A percentile compares a stretch with the other conserved stretches of the same genome.
Conservation (phyloP, 1,140 invertebrate species). For the Hesperophylax magnus region DNA sequence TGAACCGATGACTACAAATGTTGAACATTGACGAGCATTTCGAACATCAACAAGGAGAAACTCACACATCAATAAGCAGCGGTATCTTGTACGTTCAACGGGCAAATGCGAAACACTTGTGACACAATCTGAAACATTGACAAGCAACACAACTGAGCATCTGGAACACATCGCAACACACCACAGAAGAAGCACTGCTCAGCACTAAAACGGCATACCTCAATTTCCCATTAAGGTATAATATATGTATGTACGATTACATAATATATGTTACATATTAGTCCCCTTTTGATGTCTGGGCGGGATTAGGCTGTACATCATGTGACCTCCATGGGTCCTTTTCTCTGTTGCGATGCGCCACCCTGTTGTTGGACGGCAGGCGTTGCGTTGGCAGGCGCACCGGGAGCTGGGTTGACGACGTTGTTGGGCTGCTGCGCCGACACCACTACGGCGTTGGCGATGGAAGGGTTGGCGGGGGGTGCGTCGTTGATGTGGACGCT, state of each 20-base stretch:
- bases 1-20: no score
- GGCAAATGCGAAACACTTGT: no score
- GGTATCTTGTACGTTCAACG: no score
- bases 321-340: constrained; percentile 56
- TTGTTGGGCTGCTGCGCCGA: constrained; percentile 1
- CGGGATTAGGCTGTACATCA: constrained; percentile 52
- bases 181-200: background rate
- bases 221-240: background rate
- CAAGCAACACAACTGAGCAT: no score
- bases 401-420: constrained; percentile 13
- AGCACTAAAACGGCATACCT: background rate
- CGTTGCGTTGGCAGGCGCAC: background rate
- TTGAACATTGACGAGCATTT: no score
- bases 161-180: background rate
- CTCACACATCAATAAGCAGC: no score
- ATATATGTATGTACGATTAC: no score
- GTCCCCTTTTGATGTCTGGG: background rate
- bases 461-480: background rate
- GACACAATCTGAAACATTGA: no score
- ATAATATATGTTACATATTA: background rate
- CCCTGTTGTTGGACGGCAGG: constrained; percentile 27
- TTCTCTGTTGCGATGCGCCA: constrained; percentile 35
- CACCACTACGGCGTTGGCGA: background rate
- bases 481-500: background rate
- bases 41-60: no score